Percentiles rank a stretch among this genome's conserved stretches.
Conservation (phyloP, 2,797 vertebrate species). For the Sebastes oblongus region DNA sequence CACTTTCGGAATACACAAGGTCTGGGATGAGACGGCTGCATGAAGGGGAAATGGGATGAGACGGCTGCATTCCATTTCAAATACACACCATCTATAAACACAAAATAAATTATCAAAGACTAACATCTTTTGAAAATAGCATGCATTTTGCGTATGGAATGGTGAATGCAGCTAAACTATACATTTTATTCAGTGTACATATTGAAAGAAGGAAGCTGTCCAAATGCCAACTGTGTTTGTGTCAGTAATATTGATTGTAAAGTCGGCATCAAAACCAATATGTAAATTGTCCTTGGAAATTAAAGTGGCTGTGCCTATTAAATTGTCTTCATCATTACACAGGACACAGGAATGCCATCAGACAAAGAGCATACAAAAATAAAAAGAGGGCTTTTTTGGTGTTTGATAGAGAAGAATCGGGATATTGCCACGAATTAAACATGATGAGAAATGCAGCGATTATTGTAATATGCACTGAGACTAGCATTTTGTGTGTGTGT, state of each 20-base stretch:
- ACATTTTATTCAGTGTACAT: neutral
- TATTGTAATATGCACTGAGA: slow-evolving; percentile 40
- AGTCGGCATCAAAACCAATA: neutral
- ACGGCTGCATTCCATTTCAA: slow-evolving; percentile 1
- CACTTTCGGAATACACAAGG: neutral
- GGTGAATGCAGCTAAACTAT: neutral
- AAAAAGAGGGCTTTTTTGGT: neutral
- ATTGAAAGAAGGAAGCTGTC: neutral
- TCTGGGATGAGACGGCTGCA: neutral
- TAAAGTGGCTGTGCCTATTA: slow-evolving; percentile 4
- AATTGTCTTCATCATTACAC: neutral
- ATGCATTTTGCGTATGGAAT: neutral
- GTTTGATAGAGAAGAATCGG: slow-evolving; percentile 22
- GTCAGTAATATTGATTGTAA: slow-evolving; percentile 15
- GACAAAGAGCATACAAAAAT: neutral
- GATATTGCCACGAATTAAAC: slow-evolving; percentile 35
- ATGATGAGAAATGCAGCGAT: slow-evolving; percentile 36
- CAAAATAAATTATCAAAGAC: neutral
- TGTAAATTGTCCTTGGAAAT: slow-evolving; percentile 11
- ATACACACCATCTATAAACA: neutral
- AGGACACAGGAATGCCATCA: neutral
- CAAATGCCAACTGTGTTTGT: slow-evolving; percentile 7
- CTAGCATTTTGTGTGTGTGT: slow-evolving; percentile 20
- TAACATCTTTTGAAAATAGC: neutral
- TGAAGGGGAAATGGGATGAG: neutral